These are phyloP conservation scores for Adelphocoris suturalis DNA, from an alignment of 2,888 invertebrate species.

Conservation along the genomic window DNA sequence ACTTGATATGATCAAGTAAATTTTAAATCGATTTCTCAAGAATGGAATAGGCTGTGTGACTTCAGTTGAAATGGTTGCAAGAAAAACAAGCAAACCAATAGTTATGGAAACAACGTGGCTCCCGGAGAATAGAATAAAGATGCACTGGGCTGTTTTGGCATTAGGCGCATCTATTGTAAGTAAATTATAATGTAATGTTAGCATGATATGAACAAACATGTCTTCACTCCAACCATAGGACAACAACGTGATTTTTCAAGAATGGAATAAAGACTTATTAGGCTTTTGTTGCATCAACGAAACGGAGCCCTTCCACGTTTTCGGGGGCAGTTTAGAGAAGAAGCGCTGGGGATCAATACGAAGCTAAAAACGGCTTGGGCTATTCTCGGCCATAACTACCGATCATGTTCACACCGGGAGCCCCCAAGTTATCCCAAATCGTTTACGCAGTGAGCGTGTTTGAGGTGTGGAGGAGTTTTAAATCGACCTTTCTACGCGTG, in stretches of 20 bases:
- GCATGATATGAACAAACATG: neutral
- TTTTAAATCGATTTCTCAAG: no score
- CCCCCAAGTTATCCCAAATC: neutral
- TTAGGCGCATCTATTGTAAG: no score
- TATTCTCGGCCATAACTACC: constrained; percentile 61
- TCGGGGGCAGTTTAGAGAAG: constrained; percentile 51
- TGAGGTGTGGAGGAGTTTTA: neutral
- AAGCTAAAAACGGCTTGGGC: constrained; percentile 58
- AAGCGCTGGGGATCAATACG: constrained; percentile 56
- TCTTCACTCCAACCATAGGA: neutral
- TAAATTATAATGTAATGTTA: no score
- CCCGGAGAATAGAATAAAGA: no score
- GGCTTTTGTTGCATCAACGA: neutral
- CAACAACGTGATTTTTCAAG: neutral
- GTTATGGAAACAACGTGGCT: no score
- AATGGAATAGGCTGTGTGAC: no score
- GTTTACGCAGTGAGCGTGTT: constrained; percentile 30
- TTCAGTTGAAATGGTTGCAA: no score
- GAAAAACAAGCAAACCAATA: no score
- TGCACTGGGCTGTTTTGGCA: no score
- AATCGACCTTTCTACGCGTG: neutral
- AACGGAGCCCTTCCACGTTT: neutral
- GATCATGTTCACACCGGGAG: constrained; percentile 58
- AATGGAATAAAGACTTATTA: neutral
- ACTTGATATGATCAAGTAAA: no score